Percentiles rank a stretch among this genome's conserved stretches.
Conservation (phyloP, 2,888 invertebrate genomes). For the Slavum lentiscoides region DNA sequence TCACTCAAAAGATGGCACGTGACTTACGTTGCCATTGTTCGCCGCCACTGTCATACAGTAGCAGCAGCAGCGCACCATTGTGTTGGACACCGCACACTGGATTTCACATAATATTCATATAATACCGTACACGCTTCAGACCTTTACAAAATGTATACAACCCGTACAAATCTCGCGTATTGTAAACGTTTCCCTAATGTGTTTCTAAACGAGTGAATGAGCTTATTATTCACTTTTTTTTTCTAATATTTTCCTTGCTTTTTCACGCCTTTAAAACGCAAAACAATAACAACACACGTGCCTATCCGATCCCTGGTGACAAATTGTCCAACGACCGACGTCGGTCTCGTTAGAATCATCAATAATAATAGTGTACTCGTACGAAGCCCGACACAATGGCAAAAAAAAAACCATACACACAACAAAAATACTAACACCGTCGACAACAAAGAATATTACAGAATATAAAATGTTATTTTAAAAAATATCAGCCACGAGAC, state of each 20-base stretch:
- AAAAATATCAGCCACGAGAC: too few species aligned
- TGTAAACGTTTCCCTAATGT: conserved; percentile 42
- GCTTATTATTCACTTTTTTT: background rate
- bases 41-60: too few species aligned
- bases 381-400: background rate
- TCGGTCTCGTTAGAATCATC: conserved; percentile 19
- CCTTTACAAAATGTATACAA: conserved; percentile 5
- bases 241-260: conserved; percentile 14
- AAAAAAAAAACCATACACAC: background rate
- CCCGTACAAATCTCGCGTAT: conserved; percentile 27
- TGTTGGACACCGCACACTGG: background rate
- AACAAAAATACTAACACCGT: background rate
- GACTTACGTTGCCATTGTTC: conserved; percentile 48
- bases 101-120: conserved; percentile 38
- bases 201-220: conserved; percentile 47
- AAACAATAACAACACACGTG: conserved; percentile 46
- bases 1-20: conserved; percentile 47
- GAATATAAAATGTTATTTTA: too few species aligned
- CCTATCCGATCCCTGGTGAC: conserved; percentile 20
- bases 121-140: conserved; percentile 10
- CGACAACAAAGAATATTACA: too few species aligned
- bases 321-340: conserved; percentile 14
- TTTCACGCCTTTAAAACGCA: conserved; percentile 39
- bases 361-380: conserved; percentile 3
- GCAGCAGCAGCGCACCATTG: background rate